phyloP scores from a whole-genome alignment of 2,888 invertebrate genomes.

The Apodemia zela region DNA sequence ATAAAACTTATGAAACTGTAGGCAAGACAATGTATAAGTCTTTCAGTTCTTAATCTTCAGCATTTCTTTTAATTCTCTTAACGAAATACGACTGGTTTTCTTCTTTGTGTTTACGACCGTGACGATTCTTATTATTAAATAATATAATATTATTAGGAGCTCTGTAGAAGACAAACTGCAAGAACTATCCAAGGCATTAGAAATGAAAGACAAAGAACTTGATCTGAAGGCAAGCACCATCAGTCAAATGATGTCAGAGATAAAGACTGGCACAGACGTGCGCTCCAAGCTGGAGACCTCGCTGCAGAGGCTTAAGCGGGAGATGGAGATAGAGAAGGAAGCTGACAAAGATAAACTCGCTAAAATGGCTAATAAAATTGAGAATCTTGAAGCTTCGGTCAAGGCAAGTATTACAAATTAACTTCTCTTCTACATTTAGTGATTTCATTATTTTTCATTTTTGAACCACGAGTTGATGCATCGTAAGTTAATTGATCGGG shows the following conservation, averaged over 20 bases:
- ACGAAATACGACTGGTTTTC: too few species aligned
- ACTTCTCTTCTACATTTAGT: too few species aligned
- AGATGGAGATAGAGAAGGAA: conserved; percentile 38
- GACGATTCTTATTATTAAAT: too few species aligned
- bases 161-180: conserved; percentile 20
- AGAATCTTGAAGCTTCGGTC: conserved; percentile 37
- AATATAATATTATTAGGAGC: neutral
- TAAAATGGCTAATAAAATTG: conserved; percentile 35
- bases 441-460: too few species aligned
- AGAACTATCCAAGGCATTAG: conserved; percentile 31
- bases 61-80: too few species aligned
- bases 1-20: too few species aligned
- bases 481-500: too few species aligned
- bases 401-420: conserved; percentile 32
- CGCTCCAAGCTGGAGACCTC: conserved; percentile 37
- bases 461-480: too few species aligned
- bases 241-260: conserved; percentile 44
- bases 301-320: conserved; percentile 37
- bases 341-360: conserved; percentile 36
- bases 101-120: too few species aligned
- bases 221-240: conserved; percentile 40
- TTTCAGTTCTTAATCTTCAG: too few species aligned
- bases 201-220: conserved; percentile 39
- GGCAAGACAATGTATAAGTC: too few species aligned
- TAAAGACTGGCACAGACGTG: conserved; percentile 39